Percentiles rank a stretch among this genome's conserved stretches.
phyloP scores from a whole-genome alignment of 2,113 vertebrate species.

The Paratilapia polleni region DNA sequence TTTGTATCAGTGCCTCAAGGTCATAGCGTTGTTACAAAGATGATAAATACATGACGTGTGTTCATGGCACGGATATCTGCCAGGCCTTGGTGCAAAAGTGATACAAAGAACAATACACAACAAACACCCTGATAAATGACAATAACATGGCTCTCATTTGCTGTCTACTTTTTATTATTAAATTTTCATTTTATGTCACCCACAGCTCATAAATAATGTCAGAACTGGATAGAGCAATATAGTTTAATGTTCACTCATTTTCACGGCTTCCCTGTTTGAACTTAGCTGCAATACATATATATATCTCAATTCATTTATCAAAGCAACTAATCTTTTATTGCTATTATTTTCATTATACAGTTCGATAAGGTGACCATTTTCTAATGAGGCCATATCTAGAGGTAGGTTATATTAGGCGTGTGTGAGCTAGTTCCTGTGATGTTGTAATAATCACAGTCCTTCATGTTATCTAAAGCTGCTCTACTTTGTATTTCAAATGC shows the following conservation, averaged over 20 bases:
- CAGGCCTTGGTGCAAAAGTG: conserved; percentile 7
- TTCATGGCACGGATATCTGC: background rate
- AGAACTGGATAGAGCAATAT: background rate
- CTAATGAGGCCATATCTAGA: background rate
- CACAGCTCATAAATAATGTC: background rate
- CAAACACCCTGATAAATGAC: background rate
- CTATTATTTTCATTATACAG: background rate
- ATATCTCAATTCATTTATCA: background rate
- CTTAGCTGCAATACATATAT: background rate
- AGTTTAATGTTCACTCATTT: background rate
- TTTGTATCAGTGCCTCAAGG: background rate
- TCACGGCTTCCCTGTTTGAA: background rate
- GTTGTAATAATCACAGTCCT: background rate
- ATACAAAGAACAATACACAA: background rate
- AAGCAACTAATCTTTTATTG: background rate
- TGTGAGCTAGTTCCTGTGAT: background rate
- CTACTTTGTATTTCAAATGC: background rate
- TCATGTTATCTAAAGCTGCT: background rate
- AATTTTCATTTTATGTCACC: background rate
- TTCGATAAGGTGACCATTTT: background rate
- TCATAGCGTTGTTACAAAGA: background rate
- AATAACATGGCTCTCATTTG: background rate
- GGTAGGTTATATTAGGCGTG: background rate
- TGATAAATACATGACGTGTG: background rate
- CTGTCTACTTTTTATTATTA: background rate